Base-by-base conservation (phyloP, 2,888 invertebrate species). In the Homarus gammarus region DNA sequence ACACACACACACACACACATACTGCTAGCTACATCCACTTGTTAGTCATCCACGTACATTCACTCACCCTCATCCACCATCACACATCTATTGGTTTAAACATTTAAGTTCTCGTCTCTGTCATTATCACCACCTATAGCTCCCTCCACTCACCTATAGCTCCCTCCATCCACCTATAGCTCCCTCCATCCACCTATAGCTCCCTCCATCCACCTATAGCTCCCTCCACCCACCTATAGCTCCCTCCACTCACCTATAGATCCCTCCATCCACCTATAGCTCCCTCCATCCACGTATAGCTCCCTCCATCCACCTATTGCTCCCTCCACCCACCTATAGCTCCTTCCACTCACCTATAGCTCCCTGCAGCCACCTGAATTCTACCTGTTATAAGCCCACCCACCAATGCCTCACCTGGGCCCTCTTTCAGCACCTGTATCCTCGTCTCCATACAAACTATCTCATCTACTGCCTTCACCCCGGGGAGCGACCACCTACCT, bases 401-500 rank as follows among this genome's bases (percentile, higher is more conserved):
- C n/a, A n/a, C n/a, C n/a, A n/a, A 49, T 49, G 15, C 49, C 0
- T 49, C 49, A 49, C 49, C 49, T 49, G 15, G 10, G 15, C 15
- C 49, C 49, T 56, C 49, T 15, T 15, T 8, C 8, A 49, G n/a
- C 10, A 49, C 49, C 49, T 1, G 10, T 8, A 12, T 12, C 49
- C 49, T 49, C 49, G 15, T 15, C 49, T 49, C 8, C 49, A 49
- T 1, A 8, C 49, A n/a, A n/a, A n/a, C n/a, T n/a, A n/a, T n/a
- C 49, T 56, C 2, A 78, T 10, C 78, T 38, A 40, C 78, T 44
- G 5, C 56, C 22, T 36, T 31, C n/a, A 51, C 61, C 51, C 78
- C 61, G 36, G 78, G 22, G 38, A 12, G 27, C n/a, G 18, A 2
- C 44, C 36, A 73, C 92, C 61, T 82, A 97, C 95, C 93, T 97